Conservation (phyloP, 2,888 invertebrate genomes). For the Caenorhabditis sp. region DNA sequence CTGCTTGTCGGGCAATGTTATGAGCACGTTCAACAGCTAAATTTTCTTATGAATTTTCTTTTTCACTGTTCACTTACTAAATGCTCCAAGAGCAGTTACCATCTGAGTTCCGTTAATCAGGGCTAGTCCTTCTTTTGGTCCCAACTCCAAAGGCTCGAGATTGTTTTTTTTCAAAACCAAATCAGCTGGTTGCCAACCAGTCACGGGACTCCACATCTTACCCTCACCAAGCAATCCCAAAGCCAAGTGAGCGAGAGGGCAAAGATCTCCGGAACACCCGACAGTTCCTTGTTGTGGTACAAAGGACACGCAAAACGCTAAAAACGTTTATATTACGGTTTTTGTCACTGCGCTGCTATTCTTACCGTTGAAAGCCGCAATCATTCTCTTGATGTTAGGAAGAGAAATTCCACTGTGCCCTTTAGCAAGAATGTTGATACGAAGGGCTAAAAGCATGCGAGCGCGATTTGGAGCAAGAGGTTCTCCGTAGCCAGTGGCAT, state of each 20-base stretch:
- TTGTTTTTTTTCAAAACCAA: conserved; percentile 85
- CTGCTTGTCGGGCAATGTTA: conserved; percentile 87
- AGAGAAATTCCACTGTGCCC: conserved; percentile 87
- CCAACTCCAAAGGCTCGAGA: conserved; percentile 86
- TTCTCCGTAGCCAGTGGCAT: conserved; percentile 87
- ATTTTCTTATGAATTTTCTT: background rate
- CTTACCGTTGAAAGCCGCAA: conserved; percentile 87
- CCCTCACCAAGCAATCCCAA: conserved; percentile 88
- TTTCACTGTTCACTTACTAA: conserved; percentile 84
- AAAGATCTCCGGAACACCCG: conserved; percentile 88
- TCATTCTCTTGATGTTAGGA: conserved; percentile 86
- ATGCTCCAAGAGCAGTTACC: conserved; percentile 87
- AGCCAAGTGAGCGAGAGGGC: conserved; percentile 87
- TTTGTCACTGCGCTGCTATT: conserved; percentile 5
- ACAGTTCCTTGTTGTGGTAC: conserved; percentile 88
- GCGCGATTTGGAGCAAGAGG: conserved; percentile 86
- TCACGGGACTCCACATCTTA: conserved; percentile 75
- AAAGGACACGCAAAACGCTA: conserved; percentile 87
- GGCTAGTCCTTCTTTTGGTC: conserved; percentile 87
- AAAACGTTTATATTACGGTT: conserved; percentile 28
- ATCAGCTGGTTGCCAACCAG: conserved; percentile 80
- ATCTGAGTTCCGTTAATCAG: conserved; percentile 88
- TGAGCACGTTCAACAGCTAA: conserved; percentile 86
- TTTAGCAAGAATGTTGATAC: conserved; percentile 88
- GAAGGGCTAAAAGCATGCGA: conserved; percentile 87